Percentiles rank a stretch among this genome's conserved stretches.
These are phyloP conservation scores for Leuctra nigra DNA, from an alignment of 2,888 invertebrate genomes.

Conservation along the genomic window DNA sequence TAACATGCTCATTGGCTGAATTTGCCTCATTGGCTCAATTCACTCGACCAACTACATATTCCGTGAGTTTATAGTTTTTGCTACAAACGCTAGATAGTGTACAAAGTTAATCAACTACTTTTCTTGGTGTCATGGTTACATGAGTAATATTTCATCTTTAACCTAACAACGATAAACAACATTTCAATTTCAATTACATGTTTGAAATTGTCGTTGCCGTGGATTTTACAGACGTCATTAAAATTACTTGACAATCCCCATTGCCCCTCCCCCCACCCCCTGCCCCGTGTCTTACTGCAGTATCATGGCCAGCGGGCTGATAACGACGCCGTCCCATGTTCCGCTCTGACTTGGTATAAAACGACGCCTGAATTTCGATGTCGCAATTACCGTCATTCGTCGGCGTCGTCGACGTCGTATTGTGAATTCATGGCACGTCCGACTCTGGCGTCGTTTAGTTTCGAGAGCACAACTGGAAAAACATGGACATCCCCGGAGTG, in stretches of 20 bases:
- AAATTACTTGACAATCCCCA: too few species aligned
- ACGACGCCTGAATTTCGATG: slow-evolving; percentile 16
- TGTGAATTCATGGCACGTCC: slow-evolving; percentile 4
- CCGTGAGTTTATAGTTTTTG: too few species aligned
- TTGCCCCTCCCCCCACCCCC: background rate
- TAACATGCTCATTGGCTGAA: too few species aligned
- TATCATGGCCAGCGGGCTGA: slow-evolving; percentile 5
- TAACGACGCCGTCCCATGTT: slow-evolving; percentile 4
- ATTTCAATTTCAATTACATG: background rate
- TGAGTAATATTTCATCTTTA: too few species aligned
- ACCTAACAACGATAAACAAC: too few species aligned
- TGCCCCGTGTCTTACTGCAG: background rate
- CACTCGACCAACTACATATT: too few species aligned
- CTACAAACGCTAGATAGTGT: too few species aligned
- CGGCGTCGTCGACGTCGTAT: background rate
- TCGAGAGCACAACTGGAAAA: slow-evolving; percentile 14
- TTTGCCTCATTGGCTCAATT: too few species aligned
- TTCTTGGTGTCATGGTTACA: too few species aligned
- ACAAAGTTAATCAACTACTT: too few species aligned
- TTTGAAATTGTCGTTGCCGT: too few species aligned
- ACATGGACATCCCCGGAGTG: background rate
- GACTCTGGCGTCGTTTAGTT: slow-evolving; percentile 10
- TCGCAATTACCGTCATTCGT: slow-evolving; percentile 9
- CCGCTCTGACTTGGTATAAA: slow-evolving; percentile 4
- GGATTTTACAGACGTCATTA: too few species aligned